These are phyloP conservation scores for Philypnodon macrostomus DNA, from an alignment of 2,797 vertebrate species.

Conservation along the genomic window DNA sequence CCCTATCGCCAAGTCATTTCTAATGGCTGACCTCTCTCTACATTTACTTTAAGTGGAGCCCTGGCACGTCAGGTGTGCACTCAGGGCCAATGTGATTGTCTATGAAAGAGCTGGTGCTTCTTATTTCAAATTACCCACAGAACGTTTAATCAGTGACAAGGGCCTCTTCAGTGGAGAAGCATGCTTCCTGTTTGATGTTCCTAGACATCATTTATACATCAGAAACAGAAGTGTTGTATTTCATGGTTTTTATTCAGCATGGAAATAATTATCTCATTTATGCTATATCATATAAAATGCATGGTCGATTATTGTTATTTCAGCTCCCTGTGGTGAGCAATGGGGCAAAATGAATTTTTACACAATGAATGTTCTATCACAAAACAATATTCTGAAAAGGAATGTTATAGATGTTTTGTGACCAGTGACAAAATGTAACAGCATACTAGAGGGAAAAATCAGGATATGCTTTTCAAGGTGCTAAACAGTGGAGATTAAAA, in stretches of 20 bases:
- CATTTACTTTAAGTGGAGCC: constrained; percentile 3
- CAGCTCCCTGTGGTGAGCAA: not conserved
- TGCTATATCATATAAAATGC: no score
- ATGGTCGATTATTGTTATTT: not conserved
- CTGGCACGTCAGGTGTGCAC: not conserved
- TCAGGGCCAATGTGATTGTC: constrained; percentile 12
- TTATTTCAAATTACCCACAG: constrained; percentile 18
- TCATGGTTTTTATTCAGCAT: not conserved
- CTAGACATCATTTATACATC: not conserved
- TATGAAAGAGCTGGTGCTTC: constrained; percentile 11
- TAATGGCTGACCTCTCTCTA: not conserved
- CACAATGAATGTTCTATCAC: no score
- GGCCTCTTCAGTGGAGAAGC: constrained; percentile 9
- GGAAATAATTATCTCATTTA: not conserved
- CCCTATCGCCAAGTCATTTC: constrained; percentile 7
- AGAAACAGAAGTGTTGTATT: not conserved
- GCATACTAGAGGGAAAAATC: no score
- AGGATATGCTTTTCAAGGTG: no score
- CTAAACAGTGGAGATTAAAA: no score
- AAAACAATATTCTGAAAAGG: no score
- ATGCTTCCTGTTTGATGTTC: constrained; percentile 6
- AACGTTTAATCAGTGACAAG: constrained; percentile 27
- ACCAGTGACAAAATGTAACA: no score
- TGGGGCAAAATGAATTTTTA: not conserved
- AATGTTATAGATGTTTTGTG: no score